Percentiles rank a stretch among this genome's conserved stretches.
phyloP scores from a whole-genome alignment of 2,113 vertebrate genomes.

The Gymnorhina tibicen region DNA sequence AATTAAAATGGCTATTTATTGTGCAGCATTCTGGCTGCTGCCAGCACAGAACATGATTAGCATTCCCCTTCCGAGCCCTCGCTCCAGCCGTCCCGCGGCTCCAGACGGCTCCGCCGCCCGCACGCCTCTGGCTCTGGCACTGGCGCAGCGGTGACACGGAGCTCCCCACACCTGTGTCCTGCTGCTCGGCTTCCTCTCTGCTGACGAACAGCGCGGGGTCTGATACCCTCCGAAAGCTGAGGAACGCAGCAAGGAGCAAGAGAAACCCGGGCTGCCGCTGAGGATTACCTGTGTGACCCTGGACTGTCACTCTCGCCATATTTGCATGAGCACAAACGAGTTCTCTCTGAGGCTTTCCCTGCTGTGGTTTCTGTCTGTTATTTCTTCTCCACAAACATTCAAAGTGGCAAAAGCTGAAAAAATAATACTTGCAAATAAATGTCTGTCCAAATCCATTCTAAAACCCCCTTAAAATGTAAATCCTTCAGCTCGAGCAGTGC shows the following conservation, averaged over 20 bases:
- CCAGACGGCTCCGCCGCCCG: rapidly evolving
- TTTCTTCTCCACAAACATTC: neutral
- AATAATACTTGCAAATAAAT: neutral
- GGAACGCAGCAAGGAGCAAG: rapidly evolving
- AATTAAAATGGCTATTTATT: slow-evolving; percentile 59
- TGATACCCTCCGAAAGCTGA: rapidly evolving
- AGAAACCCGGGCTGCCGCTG: neutral
- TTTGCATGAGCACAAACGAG: neutral
- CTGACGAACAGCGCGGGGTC: rapidly evolving
- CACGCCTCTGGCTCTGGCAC: rapidly evolving
- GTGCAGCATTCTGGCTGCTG: slow-evolving; percentile 24
- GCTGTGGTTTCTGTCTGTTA: neutral
- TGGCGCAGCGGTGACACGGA: rapidly evolving
- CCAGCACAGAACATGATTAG: neutral
- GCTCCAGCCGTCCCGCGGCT: neutral
- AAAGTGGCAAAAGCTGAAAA: neutral
- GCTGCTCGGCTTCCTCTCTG: rapidly evolving
- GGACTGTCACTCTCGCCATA: rapidly evolving
- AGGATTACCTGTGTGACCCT: rapidly evolving
- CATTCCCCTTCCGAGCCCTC: neutral
- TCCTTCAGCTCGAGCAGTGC: neutral
- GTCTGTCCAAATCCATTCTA: neutral
- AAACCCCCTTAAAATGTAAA: neutral
- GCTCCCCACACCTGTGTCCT: rapidly evolving
- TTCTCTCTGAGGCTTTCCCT: neutral